Conservation (phyloP, 2,113 vertebrate species). For the Pangasianodon hypophthalmus region DNA sequence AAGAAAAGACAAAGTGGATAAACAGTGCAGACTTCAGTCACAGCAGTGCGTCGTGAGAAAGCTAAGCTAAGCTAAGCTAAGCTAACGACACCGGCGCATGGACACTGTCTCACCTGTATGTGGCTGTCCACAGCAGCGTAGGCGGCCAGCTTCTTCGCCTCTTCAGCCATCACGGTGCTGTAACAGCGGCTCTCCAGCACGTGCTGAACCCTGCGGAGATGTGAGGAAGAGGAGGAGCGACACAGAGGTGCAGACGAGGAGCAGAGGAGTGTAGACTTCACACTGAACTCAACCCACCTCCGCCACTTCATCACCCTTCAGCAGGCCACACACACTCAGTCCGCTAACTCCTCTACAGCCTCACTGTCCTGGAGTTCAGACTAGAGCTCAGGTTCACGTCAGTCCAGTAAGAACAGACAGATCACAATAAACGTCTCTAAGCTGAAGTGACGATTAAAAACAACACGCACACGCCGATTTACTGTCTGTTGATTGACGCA, state of each 20-base stretch:
- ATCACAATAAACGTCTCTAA: neutral
- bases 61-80: neutral
- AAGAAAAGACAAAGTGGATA: neutral
- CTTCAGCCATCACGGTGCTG: constrained; percentile 70
- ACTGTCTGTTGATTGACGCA: neutral
- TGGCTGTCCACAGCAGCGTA: constrained; percentile 75
- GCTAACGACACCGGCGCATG: too few relatives aligned
- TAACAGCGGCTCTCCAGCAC: constrained; percentile 13
- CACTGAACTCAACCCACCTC: constrained; percentile 51
- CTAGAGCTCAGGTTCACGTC: neutral
- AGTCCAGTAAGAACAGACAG: too few relatives aligned
- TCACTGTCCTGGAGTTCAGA: neutral
- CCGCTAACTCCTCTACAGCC: neutral
- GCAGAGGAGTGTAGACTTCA: constrained; percentile 29
- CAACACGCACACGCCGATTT: neutral
- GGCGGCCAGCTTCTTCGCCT: constrained; percentile 75
- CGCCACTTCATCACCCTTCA: constrained; percentile 56
- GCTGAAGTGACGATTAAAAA: neutral
- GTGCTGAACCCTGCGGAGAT: neutral
- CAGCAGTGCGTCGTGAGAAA: neutral
- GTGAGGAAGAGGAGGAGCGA: constrained; percentile 9
- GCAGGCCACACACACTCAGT: neutral
- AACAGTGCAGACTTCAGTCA: neutral
- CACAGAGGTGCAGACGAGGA: neutral
- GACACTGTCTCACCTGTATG: constrained; percentile 65